A percentile compares a stretch with the other conserved stretches of the same genome.
These are phyloP conservation scores for Syrphus vitripennis DNA, from an alignment of 2,888 invertebrate species.

Conservation along the genomic window DNA sequence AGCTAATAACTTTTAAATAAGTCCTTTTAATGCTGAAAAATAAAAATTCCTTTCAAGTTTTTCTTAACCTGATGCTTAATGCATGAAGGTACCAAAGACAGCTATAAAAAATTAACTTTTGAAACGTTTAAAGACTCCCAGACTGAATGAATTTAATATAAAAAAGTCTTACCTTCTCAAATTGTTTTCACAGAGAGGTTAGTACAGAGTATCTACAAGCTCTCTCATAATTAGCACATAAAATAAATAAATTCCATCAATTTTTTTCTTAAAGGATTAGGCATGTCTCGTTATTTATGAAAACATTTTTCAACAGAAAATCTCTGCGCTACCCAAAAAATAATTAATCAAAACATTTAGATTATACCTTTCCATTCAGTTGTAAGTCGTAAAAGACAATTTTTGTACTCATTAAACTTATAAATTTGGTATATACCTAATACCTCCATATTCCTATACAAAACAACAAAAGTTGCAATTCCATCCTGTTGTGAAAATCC, in stretches of 20 bases:
- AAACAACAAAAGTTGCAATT: not conserved
- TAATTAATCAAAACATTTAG: constrained; percentile 68
- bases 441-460: too few relatives aligned
- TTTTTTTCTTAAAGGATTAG: constrained; percentile 47
- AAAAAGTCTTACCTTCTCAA: constrained; percentile 19
- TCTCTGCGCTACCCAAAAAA: constrained; percentile 41
- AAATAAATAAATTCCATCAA: constrained; percentile 34
- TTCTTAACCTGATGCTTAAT: not conserved
- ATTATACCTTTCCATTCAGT: constrained; percentile 50
- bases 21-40: too few relatives aligned
- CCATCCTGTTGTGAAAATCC: not conserved
- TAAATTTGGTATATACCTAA: not conserved
- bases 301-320: constrained; percentile 55
- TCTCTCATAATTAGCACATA: not conserved
- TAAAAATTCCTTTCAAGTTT: not conserved
- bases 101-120: not conserved
- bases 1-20: too few relatives aligned
- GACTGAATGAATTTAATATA: not conserved
- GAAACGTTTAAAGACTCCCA: too few relatives aligned
- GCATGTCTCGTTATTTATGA: constrained; percentile 59
- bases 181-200: constrained; percentile 11
- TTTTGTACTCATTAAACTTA: not conserved
- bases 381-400: constrained; percentile 26
- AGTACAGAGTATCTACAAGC: not conserved
- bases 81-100: not conserved